Evolutionary conservation across 1,140 invertebrate genomes (phyloP).

Genomic region (Drosophila nikananu): DNA sequence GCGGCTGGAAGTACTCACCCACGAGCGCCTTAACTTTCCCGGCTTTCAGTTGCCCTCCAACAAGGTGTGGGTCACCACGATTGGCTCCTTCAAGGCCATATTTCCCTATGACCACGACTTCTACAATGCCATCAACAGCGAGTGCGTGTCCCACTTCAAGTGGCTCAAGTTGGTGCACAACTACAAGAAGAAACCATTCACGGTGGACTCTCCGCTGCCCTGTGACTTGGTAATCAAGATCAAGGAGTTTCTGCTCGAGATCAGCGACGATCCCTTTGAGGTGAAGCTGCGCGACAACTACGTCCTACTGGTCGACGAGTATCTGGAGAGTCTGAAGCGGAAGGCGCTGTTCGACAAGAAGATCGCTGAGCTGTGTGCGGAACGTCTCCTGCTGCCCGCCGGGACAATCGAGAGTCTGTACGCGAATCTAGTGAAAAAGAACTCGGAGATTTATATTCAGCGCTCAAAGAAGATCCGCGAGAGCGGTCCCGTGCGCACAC

Average conservation of each 20-base stretch:
- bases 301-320: slow-evolving; percentile 98
- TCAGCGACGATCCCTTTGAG: slow-evolving; percentile 99
- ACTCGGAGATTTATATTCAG: slow-evolving; percentile 98
- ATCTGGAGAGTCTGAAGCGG: slow-evolving; percentile 97
- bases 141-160: slow-evolving; percentile 94
- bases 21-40: slow-evolving; percentile 91
- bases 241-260: slow-evolving; percentile 94
- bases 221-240: slow-evolving; percentile 95
- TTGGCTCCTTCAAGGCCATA: slow-evolving; percentile 90
- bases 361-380: slow-evolving; percentile 91
- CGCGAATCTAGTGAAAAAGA: slow-evolving; percentile 93
- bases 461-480: slow-evolving; percentile 93
- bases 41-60: slow-evolving; percentile 90
- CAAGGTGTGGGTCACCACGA: slow-evolving; percentile 90
- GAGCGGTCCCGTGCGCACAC: slow-evolving; percentile 89
- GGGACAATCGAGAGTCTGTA: slow-evolving; percentile 95
- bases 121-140: slow-evolving; percentile 96
- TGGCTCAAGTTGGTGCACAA: slow-evolving; percentile 95
- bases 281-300: slow-evolving; percentile 98
- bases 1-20: slow-evolving; percentile 88
- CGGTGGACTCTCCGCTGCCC: slow-evolving; percentile 89
- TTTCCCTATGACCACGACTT: slow-evolving; percentile 98
- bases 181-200: slow-evolving; percentile 89
- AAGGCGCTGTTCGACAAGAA: slow-evolving; percentile 93
- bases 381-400: slow-evolving; percentile 92